A percentile compares a stretch with the other conserved stretches of the same genome.
These are phyloP conservation scores for Eurytoma californica DNA, from an alignment of 2,888 invertebrate genomes.

Conservation along the genomic window DNA sequence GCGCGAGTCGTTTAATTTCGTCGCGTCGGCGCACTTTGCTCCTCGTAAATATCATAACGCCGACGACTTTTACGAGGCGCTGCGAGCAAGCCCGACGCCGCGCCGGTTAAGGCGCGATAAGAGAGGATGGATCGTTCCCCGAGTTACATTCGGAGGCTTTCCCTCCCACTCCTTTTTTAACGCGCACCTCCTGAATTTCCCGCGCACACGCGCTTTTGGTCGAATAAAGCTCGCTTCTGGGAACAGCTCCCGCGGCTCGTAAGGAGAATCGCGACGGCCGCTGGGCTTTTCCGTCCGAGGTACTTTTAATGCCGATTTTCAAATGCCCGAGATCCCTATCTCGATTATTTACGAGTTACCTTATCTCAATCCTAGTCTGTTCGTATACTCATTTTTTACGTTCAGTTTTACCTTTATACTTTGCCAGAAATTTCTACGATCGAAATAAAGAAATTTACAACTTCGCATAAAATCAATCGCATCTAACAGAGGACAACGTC, in stretches of 20 bases:
- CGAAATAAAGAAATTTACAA: neutral
- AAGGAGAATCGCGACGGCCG: neutral
- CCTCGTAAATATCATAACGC: slow-evolving; percentile 61
- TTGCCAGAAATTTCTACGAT: neutral
- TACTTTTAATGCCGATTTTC: slow-evolving; percentile 12
- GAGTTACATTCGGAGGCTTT: slow-evolving; percentile 35
- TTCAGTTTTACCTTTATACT: neutral
- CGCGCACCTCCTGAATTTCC: slow-evolving; percentile 24
- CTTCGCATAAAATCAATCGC: too few species aligned
- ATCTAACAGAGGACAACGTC: too few species aligned
- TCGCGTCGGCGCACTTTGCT: slow-evolving; percentile 60
- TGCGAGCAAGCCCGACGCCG: slow-evolving; percentile 5
- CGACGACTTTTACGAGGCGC: slow-evolving; percentile 56
- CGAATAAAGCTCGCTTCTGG: slow-evolving; percentile 37
- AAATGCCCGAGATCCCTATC: slow-evolving; percentile 4
- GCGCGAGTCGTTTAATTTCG: slow-evolving; percentile 54
- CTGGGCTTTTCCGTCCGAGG: neutral
- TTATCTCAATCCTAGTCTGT: neutral
- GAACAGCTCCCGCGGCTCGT: neutral
- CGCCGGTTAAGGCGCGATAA: slow-evolving; percentile 56
- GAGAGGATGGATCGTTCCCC: slow-evolving; percentile 48
- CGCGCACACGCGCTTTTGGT: neutral
- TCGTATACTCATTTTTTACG: neutral
- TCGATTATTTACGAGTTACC: slow-evolving; percentile 13
- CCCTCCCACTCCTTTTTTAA: neutral